Conservation (phyloP, 2,797 vertebrate species). For the Chaunax sp. region DNA sequence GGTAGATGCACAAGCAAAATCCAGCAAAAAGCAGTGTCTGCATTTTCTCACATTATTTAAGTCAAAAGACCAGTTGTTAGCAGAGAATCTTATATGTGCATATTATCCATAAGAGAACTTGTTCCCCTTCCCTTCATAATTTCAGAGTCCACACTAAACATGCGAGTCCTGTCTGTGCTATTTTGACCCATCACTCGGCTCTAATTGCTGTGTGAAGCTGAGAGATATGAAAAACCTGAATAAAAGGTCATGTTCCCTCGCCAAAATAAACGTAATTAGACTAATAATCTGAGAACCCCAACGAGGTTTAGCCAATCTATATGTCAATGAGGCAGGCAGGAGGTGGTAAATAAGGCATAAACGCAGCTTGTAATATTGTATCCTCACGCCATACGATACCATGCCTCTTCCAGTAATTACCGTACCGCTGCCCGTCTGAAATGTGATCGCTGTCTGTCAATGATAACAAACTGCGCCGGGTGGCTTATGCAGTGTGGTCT, state of each 20-base stretch:
- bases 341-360: constrained; percentile 70
- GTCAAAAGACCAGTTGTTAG: no score
- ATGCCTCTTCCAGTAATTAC: constrained; percentile 80
- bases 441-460: constrained; percentile 73
- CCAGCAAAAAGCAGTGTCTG: no score
- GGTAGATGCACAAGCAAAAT: no score
- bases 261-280: constrained; percentile 79
- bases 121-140: constrained; percentile 6
- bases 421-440: constrained; percentile 62
- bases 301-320: constrained; percentile 75
- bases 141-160: constrained; percentile 9
- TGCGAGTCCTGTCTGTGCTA: not conserved
- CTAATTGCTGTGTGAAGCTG: constrained; percentile 29
- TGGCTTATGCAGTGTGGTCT: constrained; percentile 64
- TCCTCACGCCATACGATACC: constrained; percentile 69
- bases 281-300: constrained; percentile 74
- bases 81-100: no score
- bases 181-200: constrained; percentile 17
- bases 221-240: constrained; percentile 29
- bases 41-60: no score
- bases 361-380: constrained; percentile 74
- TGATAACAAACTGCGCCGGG: constrained; percentile 65
- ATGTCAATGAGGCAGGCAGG: constrained; percentile 67
- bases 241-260: constrained; percentile 65
- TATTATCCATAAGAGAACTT: no score